phyloP scores from a whole-genome alignment of 2,797 vertebrate species.

The Enoplosus armatus region DNA sequence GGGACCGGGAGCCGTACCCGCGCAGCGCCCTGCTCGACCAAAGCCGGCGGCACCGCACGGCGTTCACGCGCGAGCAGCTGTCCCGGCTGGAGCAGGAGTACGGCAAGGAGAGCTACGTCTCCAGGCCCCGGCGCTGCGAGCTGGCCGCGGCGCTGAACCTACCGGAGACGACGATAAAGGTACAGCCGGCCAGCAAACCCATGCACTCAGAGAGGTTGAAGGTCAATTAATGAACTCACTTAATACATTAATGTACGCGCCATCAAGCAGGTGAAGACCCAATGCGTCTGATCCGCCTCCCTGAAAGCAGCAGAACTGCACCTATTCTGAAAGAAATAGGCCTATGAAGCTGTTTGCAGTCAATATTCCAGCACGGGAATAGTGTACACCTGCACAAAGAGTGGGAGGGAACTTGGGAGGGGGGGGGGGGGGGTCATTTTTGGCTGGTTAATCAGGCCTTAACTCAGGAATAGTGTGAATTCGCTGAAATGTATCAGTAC shows the following conservation, averaged over 20 bases:
- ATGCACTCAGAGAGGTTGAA: neutral
- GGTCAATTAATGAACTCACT: neutral
- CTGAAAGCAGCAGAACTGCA: too few relatives aligned
- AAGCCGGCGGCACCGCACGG: slow-evolving; percentile 84
- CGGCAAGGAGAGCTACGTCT: slow-evolving; percentile 85
- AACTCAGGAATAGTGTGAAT: neutral
- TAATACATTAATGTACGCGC: neutral
- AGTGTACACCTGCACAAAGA: neutral
- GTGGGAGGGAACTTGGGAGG: too few relatives aligned
- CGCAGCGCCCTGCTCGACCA: slow-evolving; percentile 77
- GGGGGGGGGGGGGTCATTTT: too few relatives aligned
- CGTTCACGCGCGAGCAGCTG: slow-evolving; percentile 86
- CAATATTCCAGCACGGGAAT: too few relatives aligned
- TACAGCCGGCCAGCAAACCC: too few relatives aligned
- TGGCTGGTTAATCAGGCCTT: neutral
- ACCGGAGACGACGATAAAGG: slow-evolving; percentile 84
- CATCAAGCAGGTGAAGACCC: neutral
- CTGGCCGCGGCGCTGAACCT: slow-evolving; percentile 78
- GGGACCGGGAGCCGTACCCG: slow-evolving; percentile 73
- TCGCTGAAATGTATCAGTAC: neutral
- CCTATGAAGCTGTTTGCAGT: too few relatives aligned
- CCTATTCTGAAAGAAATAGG: neutral
- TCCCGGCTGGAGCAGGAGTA: slow-evolving; percentile 86
- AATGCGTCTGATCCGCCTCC: neutral
- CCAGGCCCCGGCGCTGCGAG: slow-evolving; percentile 79